Evolutionary conservation across 2,797 vertebrate genomes (phyloP).

Genomic region (Ptychadena robeensis): DNA sequence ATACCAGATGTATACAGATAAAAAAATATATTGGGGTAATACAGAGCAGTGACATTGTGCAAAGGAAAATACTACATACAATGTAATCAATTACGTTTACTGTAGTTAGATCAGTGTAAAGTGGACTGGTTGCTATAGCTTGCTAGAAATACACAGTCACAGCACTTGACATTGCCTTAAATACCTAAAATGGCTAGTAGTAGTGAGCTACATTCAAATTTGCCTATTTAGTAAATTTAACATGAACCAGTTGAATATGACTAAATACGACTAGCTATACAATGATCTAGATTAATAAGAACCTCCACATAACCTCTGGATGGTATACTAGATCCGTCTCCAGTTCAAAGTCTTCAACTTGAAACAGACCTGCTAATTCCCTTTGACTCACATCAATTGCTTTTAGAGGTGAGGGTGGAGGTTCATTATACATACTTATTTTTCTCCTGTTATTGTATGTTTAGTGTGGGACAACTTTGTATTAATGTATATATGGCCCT

Average conservation of each 20-base stretch:
- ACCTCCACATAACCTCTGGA: too few relatives aligned
- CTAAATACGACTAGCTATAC: too few relatives aligned
- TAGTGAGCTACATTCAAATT: too few relatives aligned
- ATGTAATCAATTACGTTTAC: too few relatives aligned
- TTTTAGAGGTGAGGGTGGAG: background rate
- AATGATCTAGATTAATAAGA: too few relatives aligned
- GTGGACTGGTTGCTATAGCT: background rate
- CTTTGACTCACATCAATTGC: background rate
- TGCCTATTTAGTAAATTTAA: too few relatives aligned
- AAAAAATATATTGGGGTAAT: background rate
- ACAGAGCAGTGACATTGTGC: background rate
- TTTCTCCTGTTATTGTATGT: background rate
- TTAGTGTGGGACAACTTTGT: background rate
- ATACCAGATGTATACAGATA: too few relatives aligned
- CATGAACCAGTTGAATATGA: too few relatives aligned
- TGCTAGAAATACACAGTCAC: background rate
- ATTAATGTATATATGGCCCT: background rate
- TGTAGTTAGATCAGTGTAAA: too few relatives aligned
- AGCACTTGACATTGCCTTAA: background rate
- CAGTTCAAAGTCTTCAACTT: background rate
- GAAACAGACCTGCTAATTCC: background rate
- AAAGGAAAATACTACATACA: background rate
- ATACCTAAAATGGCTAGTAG: too few relatives aligned
- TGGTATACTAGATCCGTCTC: background rate
- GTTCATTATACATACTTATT: background rate